Conservation (phyloP, 2,113 vertebrate genomes). For the Pleuronectes platessa region DNA sequence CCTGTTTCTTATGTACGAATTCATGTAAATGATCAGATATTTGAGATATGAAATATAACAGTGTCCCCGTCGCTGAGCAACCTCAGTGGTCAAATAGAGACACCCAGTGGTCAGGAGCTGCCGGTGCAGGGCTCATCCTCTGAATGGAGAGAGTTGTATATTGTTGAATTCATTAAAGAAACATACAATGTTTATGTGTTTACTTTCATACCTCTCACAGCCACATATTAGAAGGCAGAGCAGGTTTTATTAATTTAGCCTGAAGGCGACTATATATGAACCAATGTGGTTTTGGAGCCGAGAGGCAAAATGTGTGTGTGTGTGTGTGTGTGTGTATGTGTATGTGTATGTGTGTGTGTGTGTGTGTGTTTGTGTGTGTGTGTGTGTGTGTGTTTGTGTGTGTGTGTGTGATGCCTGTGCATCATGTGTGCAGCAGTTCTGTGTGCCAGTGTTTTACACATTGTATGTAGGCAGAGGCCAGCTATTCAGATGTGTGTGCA, state of each 20-base stretch:
- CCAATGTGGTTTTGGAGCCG: background rate
- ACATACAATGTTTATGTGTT: slow-evolving; percentile 13
- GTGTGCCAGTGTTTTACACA: background rate
- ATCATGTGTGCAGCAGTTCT: background rate
- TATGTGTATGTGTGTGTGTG: background rate
- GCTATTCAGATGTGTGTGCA: background rate
- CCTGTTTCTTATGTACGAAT: background rate
- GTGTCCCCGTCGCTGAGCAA: background rate
- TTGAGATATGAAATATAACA: background rate
- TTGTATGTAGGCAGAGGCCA: background rate
- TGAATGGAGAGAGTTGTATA: background rate
- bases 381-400: background rate
- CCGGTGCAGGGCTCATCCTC: background rate
- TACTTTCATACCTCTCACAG: slow-evolving; percentile 19
- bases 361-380: background rate
- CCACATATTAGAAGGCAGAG: slow-evolving; percentile 28
- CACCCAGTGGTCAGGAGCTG: slow-evolving; percentile 63
- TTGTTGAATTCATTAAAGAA: slow-evolving; percentile 19
- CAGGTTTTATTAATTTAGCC: slow-evolving; percentile 36
- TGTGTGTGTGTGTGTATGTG: background rate
- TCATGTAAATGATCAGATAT: background rate
- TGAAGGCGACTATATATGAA: slow-evolving; percentile 51
- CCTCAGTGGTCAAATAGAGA: slow-evolving; percentile 65
- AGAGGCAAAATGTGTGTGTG: background rate
- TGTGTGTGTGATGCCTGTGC: background rate